Evolutionary conservation across 2,888 invertebrate species (phyloP), one percentile per base, ranked within the genome.

Genomic region (Agriopis marginaria): DNA sequence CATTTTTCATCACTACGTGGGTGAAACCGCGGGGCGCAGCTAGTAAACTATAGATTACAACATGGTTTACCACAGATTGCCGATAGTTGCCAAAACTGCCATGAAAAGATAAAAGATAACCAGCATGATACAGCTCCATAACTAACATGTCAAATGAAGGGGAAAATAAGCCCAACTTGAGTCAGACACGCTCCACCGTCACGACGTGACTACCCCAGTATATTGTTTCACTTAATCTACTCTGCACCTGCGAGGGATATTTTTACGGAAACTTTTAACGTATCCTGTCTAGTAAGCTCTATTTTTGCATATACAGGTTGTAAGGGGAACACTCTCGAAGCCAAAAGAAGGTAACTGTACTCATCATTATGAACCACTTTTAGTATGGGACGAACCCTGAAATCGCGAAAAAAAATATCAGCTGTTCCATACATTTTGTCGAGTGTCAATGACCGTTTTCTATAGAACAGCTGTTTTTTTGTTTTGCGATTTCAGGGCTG

Each of bases 131-230:
- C 9, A 39, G 49, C 32, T 40, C 32, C 40, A 50, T 63, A 61
- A 51, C 55, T 64, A 49, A 55, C 60, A 55, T 64, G 61, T 68
- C 66, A 75, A 73, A 77, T 73, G 72, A 72, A 66, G 69, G 63
- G 68, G 59, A 61, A 77, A 84, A 86, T 85, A 82, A 86, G 84
- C 84, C 76, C 76, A 85, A 86, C 82, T 85, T 82, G 82, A 74
- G 72, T 70, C 68, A 72, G 79, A 79, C 86, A 86, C 86, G 86
- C 68, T 63, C 78, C 53, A 32, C n/a, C 61, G 58, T 12, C 49
- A 14, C 59, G 54, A 71, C 74, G 74, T 74, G 71, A 67, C 69
- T 64, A 69, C 32, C 68, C 39, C n/a, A 7, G 8, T 55, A 51
- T 67, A 68, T 70, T 53, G 54, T 66, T 70, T 69, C 61, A 60